phyloP scores from a whole-genome alignment of 2,797 vertebrate genomes.

The Onychomys torridus region DNA sequence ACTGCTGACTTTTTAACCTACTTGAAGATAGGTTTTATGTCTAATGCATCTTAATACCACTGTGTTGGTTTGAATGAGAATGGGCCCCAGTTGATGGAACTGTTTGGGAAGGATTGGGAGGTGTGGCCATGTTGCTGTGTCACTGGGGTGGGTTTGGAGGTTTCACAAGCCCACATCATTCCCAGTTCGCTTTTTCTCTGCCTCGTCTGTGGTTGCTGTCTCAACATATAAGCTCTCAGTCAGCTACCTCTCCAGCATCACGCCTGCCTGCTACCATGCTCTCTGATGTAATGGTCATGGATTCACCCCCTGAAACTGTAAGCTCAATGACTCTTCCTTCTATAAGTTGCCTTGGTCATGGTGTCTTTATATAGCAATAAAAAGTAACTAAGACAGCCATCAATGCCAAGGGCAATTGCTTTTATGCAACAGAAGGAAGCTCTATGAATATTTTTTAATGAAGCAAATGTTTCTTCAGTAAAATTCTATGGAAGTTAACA shows the following conservation, averaged over 20 bases:
- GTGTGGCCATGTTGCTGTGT: neutral
- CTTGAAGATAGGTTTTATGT: conserved; percentile 17
- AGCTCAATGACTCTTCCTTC: neutral
- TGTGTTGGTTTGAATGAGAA: neutral
- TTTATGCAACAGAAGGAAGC: neutral
- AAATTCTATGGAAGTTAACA: conserved; percentile 19
- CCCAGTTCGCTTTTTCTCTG: neutral
- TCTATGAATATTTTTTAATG: conserved; percentile 44
- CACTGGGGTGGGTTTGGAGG: neutral
- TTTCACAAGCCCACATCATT: neutral
- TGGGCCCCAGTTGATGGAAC: neutral
- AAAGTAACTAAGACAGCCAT: neutral
- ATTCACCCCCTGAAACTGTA: neutral
- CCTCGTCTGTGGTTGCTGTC: too few relatives aligned
- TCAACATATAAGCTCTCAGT: too few relatives aligned
- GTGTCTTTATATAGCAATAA: neutral
- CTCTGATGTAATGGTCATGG: neutral
- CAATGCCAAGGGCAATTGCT: conserved; percentile 13
- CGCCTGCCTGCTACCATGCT: neutral
- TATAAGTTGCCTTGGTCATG: neutral
- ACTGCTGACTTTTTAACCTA: conserved; percentile 28
- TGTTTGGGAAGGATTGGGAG: neutral
- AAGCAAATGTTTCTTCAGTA: conserved; percentile 38
- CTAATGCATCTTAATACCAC: neutral
- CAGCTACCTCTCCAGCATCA: neutral